Evolutionary conservation across 2,113 vertebrate genomes (phyloP), one percentile per base, ranked within the genome.

Genomic region (Pipra filicauda): DNA sequence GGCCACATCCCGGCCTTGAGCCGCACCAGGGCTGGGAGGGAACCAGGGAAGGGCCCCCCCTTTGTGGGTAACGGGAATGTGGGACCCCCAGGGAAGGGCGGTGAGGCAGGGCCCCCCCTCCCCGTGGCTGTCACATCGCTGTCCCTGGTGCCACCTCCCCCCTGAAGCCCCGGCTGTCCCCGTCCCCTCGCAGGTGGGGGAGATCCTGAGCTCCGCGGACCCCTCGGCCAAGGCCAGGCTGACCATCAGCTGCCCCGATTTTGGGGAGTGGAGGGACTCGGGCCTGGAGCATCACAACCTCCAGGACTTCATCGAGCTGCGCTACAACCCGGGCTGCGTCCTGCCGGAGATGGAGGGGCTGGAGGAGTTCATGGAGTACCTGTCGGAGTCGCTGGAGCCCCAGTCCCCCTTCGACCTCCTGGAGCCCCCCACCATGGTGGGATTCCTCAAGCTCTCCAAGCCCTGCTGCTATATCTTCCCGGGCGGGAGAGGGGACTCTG

Each of bases 381-480:
- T 99, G 15, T 98, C 99, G 0, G 99, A 99, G 96, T 99, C 99
- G 0, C 96, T 99, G 95, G 99, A 99, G 90, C 98, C 98, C 0
- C 98, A 97, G 0, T 99, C 98, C 0, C 98, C 99, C 43, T 99
- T 99, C 1, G 98, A 99, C 66, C 98, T 99, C n/a, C 98, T 99
- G 30, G 99, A 99, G 95, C 98, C 99, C 0, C 99, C 99, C 0
- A 98, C 98, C 48, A 98, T 99, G 0, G 98, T 98, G 1, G 99
- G 99, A 1, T 99, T 99, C 97, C 97, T 99, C 55, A 99, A 99
- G 74, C 98, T 99, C 12, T 99, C 98, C 14, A 98, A 98, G 44
- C 99, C 99, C 4, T 99, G 99, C 98, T 99, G 99, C 98, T 99
- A 99, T 71, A 96, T 99, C 78, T 99, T 99, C 93, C 99, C 99